Evolutionary conservation across 1,140 invertebrate genomes (phyloP).

Genomic region (Drosophila bipectinata): DNA sequence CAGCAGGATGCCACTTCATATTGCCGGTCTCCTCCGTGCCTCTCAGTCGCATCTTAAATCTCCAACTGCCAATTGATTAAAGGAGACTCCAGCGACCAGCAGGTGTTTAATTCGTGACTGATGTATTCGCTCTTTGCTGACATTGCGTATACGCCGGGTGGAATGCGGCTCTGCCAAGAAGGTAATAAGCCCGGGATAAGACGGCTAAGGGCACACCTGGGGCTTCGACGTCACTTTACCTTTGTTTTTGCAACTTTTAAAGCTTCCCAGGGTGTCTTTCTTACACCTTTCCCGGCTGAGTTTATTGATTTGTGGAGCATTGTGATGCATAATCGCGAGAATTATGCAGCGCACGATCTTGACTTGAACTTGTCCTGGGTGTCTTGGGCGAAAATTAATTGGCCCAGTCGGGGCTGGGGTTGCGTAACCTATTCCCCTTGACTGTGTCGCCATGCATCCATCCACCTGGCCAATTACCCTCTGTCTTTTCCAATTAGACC

Average conservation of each 20-base stretch:
- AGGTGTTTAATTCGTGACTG: conserved; percentile 71
- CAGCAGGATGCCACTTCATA: conserved; percentile 29
- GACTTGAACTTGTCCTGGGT: conserved; percentile 30
- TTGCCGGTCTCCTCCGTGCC: conserved; percentile 6
- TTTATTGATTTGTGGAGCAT: conserved; percentile 12
- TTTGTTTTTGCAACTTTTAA: conserved; percentile 29
- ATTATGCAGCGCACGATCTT: conserved; percentile 46
- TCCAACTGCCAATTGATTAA: conserved; percentile 63
- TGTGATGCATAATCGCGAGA: conserved; percentile 40
- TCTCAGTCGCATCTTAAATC: conserved; percentile 33
- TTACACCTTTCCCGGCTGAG: not conserved
- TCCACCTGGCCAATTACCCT: conserved; percentile 32
- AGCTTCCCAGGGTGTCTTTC: conserved; percentile 24
- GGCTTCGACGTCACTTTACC: conserved; percentile 25
- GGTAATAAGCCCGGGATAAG: conserved; percentile 42
- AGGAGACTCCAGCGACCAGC: conserved; percentile 8
- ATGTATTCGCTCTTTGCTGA: conserved; percentile 42
- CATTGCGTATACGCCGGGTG: conserved; percentile 33
- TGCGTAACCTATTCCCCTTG: conserved; percentile 14
- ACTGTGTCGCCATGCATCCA: not conserved
- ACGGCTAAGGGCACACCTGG: conserved; percentile 32
- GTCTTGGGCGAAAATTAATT: conserved; percentile 11
- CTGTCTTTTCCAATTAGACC: conserved; percentile 48
- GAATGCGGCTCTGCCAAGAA: conserved; percentile 10
- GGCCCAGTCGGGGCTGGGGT: conserved; percentile 2